Conservation (phyloP, 2,888 invertebrate species). For the Patella caerulea region DNA sequence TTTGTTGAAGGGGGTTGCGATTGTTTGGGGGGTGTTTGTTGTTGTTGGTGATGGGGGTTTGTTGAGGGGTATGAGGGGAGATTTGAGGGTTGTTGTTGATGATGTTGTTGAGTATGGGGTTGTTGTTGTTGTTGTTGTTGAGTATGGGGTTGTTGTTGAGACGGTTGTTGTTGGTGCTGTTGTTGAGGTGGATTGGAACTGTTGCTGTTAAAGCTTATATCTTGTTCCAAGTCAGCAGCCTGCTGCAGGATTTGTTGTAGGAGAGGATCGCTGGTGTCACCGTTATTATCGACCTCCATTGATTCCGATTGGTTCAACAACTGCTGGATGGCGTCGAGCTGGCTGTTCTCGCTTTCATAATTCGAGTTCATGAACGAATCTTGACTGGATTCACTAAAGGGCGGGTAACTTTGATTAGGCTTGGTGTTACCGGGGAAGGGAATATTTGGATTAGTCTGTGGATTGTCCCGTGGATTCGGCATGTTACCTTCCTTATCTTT, state of each 20-base stretch:
- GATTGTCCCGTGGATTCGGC: slow-evolving; percentile 49
- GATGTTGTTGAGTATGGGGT: not conserved
- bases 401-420: slow-evolving; percentile 3
- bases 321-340: slow-evolving; percentile 44
- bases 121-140: slow-evolving; percentile 27
- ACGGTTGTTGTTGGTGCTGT: slow-evolving; percentile 23
- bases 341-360: slow-evolving; percentile 12
- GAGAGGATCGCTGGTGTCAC: slow-evolving; percentile 70
- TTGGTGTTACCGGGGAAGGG: slow-evolving; percentile 51
- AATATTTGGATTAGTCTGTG: slow-evolving; percentile 44
- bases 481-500: slow-evolving; percentile 32
- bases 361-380: slow-evolving; percentile 25
- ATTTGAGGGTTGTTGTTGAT: not conserved
- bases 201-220: slow-evolving; percentile 43
- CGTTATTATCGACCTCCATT: slow-evolving; percentile 45
- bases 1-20: slow-evolving; percentile 7
- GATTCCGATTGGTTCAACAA: slow-evolving; percentile 34
- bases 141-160: slow-evolving; percentile 17
- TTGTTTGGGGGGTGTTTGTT: slow-evolving; percentile 28
- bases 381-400: slow-evolving; percentile 17
- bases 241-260: slow-evolving; percentile 88
- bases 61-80: not conserved
- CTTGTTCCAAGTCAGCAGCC: slow-evolving; percentile 80
- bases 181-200: slow-evolving; percentile 11
- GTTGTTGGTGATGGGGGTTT: slow-evolving; percentile 20